Evolutionary conservation across 2,113 vertebrate genomes (phyloP).

Genomic region (Haplochromis burtoni): DNA sequence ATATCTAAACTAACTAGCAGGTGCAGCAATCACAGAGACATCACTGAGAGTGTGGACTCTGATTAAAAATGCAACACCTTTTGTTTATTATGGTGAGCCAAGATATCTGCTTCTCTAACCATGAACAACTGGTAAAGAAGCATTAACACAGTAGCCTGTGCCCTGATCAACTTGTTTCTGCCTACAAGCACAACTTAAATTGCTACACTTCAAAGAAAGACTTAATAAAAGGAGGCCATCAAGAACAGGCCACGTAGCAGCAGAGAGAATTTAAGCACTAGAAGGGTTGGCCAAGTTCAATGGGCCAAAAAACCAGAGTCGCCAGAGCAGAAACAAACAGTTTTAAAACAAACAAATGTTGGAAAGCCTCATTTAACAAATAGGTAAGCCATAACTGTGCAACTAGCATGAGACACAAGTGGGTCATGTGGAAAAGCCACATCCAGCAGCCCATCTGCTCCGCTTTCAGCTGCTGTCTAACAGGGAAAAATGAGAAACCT

Average conservation of each 20-base stretch:
- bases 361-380: background rate
- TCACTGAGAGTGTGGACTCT: background rate
- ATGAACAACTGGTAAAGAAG: background rate
- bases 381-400: background rate
- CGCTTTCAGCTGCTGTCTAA: background rate
- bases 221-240: background rate
- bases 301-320: background rate
- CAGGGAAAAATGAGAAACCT: background rate
- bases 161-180: background rate
- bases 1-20: background rate
- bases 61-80: background rate
- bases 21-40: background rate
- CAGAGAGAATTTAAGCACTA: constrained; percentile 45
- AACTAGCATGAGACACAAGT: background rate
- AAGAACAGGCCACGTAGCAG: background rate
- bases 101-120: background rate
- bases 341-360: background rate
- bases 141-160: background rate
- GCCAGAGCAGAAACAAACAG: background rate
- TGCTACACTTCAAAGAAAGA: background rate
- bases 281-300: background rate
- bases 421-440: constrained; percentile 6
- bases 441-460: constrained; percentile 14
- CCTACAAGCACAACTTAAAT: background rate
- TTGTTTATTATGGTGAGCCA: background rate